phyloP scores from a whole-genome alignment of 2,797 vertebrate species.

The Clarias platycephalus region DNA sequence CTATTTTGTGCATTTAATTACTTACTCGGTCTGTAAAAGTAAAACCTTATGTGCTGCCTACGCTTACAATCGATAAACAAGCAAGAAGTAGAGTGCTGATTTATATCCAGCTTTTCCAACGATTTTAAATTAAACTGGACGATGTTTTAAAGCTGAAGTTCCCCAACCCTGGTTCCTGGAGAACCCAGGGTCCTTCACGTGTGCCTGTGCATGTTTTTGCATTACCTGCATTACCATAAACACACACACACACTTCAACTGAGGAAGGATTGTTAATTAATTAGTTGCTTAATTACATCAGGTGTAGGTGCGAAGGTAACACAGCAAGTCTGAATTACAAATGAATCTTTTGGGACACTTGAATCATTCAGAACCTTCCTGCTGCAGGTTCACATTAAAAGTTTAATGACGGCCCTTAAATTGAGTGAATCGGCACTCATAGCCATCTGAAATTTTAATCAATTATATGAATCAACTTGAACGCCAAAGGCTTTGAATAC shows the following conservation, averaged over 20 bases:
- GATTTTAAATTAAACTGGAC: background rate
- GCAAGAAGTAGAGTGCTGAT: background rate
- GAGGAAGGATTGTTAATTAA: background rate
- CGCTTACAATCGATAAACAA: background rate
- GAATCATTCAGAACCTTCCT: background rate
- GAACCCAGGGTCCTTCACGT: background rate
- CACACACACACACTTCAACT: background rate
- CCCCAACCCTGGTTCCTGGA: background rate
- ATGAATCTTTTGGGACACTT: background rate
- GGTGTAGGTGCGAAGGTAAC: background rate
- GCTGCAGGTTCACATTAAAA: background rate
- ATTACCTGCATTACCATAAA: background rate
- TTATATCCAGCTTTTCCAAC: background rate
- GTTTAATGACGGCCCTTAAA: background rate
- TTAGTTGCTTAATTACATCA: constrained; percentile 3
- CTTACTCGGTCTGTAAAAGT: background rate
- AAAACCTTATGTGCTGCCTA: constrained; percentile 10
- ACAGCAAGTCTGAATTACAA: background rate
- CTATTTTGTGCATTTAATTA: constrained; percentile 14
- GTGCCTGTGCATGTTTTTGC: background rate
- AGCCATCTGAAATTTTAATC: background rate
- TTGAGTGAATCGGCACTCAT: background rate
- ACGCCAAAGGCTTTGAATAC: too few relatives aligned
- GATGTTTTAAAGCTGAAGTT: background rate
- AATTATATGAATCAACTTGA: background rate